These are phyloP conservation scores for Todiramphus saurophagus DNA, from an alignment of 2,113 vertebrate species.

Conservation along the genomic window DNA sequence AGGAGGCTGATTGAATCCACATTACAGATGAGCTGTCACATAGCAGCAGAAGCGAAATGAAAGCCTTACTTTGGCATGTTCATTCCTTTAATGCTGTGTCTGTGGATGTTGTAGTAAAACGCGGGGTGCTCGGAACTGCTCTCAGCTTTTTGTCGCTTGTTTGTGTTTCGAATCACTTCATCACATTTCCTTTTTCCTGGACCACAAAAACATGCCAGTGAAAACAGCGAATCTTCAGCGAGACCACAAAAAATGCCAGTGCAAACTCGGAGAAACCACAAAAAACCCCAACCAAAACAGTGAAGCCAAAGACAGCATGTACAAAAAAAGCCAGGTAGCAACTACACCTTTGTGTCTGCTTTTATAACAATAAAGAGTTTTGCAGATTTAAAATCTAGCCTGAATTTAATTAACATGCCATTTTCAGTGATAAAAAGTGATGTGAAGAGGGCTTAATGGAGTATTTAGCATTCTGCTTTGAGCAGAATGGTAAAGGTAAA, in stretches of 20 bases:
- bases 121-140: conserved; percentile 85
- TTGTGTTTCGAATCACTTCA: conserved; percentile 70
- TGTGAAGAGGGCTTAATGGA: background rate
- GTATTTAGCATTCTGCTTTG: background rate
- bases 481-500: background rate
- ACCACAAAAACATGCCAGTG: background rate
- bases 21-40: background rate
- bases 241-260: background rate
- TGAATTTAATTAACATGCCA: background rate
- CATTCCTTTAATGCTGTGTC: conserved; percentile 95
- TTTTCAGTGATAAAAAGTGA: background rate
- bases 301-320: background rate
- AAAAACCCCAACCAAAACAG: background rate
- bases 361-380: background rate
- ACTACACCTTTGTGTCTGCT: background rate
- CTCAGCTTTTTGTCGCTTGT: conserved; percentile 86
- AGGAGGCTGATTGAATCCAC: background rate
- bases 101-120: conserved; percentile 96
- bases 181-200: conserved; percentile 87
- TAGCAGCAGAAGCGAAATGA: background rate
- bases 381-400: background rate
- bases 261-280: background rate
- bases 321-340: background rate
- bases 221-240: background rate
- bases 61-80: conserved; percentile 95